Evolutionary conservation across 2,888 invertebrate genomes (phyloP).

Genomic region (Ochropleura plecta): DNA sequence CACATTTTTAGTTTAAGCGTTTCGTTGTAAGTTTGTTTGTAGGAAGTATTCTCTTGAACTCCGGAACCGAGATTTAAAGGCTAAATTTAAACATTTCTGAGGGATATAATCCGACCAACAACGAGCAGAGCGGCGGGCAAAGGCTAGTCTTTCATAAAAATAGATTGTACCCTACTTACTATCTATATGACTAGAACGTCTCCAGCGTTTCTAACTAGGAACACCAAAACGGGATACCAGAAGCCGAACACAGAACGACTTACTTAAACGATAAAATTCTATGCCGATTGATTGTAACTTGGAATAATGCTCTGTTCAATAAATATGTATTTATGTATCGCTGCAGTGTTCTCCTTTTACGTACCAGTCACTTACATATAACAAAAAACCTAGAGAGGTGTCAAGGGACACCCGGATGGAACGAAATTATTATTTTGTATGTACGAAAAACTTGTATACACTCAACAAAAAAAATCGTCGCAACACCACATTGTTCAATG

Average conservation of each 20-base stretch:
- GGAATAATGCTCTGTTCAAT: slow-evolving; percentile 24
- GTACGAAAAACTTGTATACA: too few species aligned
- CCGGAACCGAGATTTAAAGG: too few species aligned
- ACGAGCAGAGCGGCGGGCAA: too few species aligned
- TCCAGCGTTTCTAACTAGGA: background rate
- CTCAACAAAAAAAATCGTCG: too few species aligned
- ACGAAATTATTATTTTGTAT: too few species aligned
- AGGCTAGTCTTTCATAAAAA: background rate
- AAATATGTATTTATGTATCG: slow-evolving; percentile 46
- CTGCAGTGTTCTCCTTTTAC: slow-evolving; percentile 14
- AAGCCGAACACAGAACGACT: slow-evolving; percentile 26
- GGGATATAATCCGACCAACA: too few species aligned
- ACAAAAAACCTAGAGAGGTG: background rate
- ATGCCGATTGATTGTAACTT: slow-evolving; percentile 4
- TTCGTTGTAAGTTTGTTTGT: too few species aligned
- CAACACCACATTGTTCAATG: too few species aligned
- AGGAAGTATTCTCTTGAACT: too few species aligned
- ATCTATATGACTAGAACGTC: background rate
- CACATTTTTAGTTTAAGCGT: too few species aligned
- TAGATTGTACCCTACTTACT: background rate
- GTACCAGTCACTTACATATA: background rate
- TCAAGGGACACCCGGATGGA: too few species aligned
- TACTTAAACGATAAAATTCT: slow-evolving; percentile 24
- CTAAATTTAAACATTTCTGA: too few species aligned
- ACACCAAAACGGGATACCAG: background rate